A percentile compares a stretch with the other conserved stretches of the same genome.
These are phyloP conservation scores for Halcyon smyrnensis DNA, from an alignment of 2,797 vertebrate species.

Conservation along the genomic window DNA sequence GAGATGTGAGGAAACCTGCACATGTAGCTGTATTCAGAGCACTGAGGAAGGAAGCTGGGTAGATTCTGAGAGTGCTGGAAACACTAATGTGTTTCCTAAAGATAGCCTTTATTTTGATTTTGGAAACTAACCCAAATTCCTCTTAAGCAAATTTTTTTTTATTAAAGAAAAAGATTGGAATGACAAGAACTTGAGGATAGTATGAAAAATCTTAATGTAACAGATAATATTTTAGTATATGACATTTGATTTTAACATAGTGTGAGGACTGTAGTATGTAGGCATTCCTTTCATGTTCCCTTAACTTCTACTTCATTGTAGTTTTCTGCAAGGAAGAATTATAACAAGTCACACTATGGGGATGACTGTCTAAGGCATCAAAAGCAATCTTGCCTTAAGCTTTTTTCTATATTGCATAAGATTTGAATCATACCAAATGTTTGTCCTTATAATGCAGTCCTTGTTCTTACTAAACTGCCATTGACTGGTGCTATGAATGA, in stretches of 20 bases:
- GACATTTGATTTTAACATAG: neutral
- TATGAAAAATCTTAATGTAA: neutral
- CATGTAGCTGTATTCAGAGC: neutral
- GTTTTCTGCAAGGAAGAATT: neutral
- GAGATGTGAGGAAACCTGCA: neutral
- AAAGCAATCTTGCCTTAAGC: constrained; percentile 39
- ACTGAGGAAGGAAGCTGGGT: neutral
- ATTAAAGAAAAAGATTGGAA: neutral
- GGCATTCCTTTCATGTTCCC: neutral
- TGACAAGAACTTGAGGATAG: neutral
- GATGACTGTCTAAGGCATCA: constrained; percentile 22
- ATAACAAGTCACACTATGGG: constrained; percentile 21
- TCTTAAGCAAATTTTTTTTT: neutral
- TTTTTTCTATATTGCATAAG: constrained; percentile 45
- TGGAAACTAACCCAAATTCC: neutral
- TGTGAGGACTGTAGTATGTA: neutral
- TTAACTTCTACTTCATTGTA: neutral
- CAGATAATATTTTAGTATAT: neutral
- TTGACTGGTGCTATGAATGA: neutral
- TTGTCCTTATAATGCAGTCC: constrained; percentile 20
- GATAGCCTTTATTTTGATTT: neutral
- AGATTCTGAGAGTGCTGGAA: constrained; percentile 14
- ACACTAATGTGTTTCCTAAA: constrained; percentile 9
- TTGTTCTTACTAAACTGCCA: constrained; percentile 8
- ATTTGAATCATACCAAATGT: constrained; percentile 27